These are phyloP conservation scores for Cactoblastis cactorum DNA, from an alignment of 2,888 invertebrate species.

Conservation along the genomic window DNA sequence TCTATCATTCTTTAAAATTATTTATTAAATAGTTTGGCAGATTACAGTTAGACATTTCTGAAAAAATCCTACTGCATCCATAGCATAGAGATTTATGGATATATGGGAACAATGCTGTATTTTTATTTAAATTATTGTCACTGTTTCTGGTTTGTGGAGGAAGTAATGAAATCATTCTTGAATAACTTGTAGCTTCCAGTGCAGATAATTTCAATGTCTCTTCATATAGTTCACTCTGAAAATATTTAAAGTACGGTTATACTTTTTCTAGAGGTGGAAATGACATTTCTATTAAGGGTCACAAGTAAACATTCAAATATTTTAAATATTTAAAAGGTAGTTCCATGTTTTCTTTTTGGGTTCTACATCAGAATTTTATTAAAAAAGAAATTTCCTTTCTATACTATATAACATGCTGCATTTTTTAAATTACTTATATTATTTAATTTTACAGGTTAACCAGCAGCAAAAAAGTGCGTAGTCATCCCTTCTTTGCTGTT, in stretches of 20 bases:
- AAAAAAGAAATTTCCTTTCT: no score
- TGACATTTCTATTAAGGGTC: no score
- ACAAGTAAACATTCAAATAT: no score
- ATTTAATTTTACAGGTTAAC: no score
- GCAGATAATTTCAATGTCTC: slow-evolving; percentile 66
- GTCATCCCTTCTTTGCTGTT: no score
- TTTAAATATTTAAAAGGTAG: no score
- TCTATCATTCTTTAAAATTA: neutral
- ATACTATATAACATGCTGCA: no score
- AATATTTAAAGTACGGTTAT: slow-evolving; percentile 37
- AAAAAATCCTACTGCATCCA: slow-evolving; percentile 58
- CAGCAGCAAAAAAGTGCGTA: no score
- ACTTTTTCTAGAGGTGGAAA: no score
- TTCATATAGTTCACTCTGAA: slow-evolving; percentile 72
- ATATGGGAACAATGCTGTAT: slow-evolving; percentile 48
- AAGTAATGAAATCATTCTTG: slow-evolving; percentile 55
- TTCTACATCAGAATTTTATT: no score
- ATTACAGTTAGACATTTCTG: slow-evolving; percentile 39
- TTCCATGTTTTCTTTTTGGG: no score
- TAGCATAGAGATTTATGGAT: slow-evolving; percentile 55
- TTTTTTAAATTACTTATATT: no score
- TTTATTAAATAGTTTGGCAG: slow-evolving; percentile 21
- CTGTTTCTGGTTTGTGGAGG: neutral
- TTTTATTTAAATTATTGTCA: slow-evolving; percentile 8
- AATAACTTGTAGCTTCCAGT: slow-evolving; percentile 81